Percentiles rank a stretch among this genome's conserved stretches.
phyloP scores from a whole-genome alignment of 2,888 invertebrate genomes.

The Cancer borealis region DNA sequence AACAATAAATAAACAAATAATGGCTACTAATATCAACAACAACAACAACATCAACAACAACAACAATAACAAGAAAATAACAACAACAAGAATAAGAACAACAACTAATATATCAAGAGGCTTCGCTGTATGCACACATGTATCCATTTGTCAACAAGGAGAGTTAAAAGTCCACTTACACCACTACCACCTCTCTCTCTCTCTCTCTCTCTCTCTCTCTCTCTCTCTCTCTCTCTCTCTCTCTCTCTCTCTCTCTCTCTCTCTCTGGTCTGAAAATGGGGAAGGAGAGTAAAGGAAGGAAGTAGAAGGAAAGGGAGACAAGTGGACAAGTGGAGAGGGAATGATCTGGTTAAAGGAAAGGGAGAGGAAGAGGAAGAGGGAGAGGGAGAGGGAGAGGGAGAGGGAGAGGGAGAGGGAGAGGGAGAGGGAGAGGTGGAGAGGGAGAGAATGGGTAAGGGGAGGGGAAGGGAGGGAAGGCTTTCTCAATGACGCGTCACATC shows the following conservation, averaged over 20 bases:
- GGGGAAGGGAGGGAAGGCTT: background rate
- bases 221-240: background rate
- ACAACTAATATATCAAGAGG: background rate
- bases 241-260: background rate
- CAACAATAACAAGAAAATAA: slow-evolving; percentile 21
- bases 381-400: background rate
- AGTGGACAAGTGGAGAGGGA: background rate
- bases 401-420: background rate
- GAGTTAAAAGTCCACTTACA: background rate
- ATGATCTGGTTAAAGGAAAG: background rate
- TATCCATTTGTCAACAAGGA: background rate
- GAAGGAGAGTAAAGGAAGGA: background rate
- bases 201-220: slow-evolving; percentile 23
- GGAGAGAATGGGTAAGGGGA: background rate
- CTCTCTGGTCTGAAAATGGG: background rate
- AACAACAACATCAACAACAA: background rate
- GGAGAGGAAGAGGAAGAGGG: background rate
- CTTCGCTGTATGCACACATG: background rate
- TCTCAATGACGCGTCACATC: slow-evolving; percentile 1
- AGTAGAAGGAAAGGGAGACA: background rate
- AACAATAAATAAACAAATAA: background rate
- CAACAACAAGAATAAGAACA: slow-evolving; percentile 14
- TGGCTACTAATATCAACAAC: background rate
- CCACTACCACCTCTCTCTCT: background rate
- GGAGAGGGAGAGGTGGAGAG: background rate